Percentiles rank a stretch among this genome's conserved stretches.
Conservation (phyloP, 2,888 invertebrate species). For the Luperina nickerlii region DNA sequence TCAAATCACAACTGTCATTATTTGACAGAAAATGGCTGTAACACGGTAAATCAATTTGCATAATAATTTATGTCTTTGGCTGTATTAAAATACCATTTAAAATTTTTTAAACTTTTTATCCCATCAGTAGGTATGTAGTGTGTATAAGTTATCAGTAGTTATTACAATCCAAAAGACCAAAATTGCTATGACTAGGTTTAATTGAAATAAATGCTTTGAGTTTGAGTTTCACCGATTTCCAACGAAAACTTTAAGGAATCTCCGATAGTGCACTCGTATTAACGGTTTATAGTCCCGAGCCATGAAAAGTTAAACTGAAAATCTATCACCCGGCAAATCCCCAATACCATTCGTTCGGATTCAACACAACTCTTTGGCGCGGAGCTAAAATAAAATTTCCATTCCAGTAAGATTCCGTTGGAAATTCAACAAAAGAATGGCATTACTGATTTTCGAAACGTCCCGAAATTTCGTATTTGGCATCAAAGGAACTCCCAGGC, state of each 20-base stretch:
- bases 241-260: constrained; percentile 50
- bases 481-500: constrained; percentile 63
- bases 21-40: no score
- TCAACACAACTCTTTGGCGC: constrained; percentile 44
- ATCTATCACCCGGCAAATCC: constrained; percentile 60
- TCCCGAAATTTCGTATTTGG: constrained; percentile 57
- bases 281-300: constrained; percentile 56
- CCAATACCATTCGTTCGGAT: constrained; percentile 48
- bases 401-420: constrained; percentile 48
- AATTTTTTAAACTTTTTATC: not conserved
- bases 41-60: no score
- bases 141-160: not conserved
- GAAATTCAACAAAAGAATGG: constrained; percentile 59
- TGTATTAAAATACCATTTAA: not conserved
- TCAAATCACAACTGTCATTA: no score
- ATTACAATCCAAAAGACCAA: not conserved
- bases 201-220: no score
- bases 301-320: constrained; percentile 62
- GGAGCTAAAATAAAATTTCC: constrained; percentile 59
- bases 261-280: constrained; percentile 58
- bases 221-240: no score
- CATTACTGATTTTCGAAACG: constrained; percentile 57
- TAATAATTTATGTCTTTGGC: no score
- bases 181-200: no score
- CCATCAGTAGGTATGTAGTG: not conserved